These are phyloP conservation scores for Acropora tenuis DNA, from an alignment of 64 coral and sea anemone species.

Conservation along the genomic window DNA sequence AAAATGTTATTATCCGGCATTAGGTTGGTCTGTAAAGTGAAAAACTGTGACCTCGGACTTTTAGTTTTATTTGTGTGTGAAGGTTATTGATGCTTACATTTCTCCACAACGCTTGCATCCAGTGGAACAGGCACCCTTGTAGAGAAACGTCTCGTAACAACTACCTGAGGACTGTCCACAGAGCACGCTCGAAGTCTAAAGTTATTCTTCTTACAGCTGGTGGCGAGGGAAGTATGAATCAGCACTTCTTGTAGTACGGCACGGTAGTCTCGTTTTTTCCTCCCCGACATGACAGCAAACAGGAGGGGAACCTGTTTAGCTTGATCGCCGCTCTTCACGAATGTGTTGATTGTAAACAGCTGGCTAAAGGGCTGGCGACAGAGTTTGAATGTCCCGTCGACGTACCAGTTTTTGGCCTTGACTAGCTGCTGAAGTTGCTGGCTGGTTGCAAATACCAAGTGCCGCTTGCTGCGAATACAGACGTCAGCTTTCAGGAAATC, in stretches of 20 bases:
- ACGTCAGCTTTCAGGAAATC: constrained; percentile 19
- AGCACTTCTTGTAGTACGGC: neutral
- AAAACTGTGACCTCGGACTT: too few relatives aligned
- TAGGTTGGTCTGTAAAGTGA: too few relatives aligned
- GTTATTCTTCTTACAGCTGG: constrained; percentile 20
- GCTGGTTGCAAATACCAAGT: constrained; percentile 16
- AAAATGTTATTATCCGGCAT: too few relatives aligned
- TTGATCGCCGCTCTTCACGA: neutral
- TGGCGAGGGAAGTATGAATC: neutral
- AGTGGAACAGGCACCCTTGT: constrained; percentile 15
- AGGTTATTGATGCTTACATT: too few relatives aligned
- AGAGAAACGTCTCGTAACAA: neutral
- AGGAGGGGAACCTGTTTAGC: neutral
- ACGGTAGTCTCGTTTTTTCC: neutral
- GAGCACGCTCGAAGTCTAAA: neutral
- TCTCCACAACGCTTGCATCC: too few relatives aligned
- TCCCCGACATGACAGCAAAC: neutral
- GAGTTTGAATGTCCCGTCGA: neutral
- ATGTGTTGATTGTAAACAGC: constrained; percentile 8
- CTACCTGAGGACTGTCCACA: constrained; percentile 5
- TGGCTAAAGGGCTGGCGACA: neutral
- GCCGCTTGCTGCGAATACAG: neutral
- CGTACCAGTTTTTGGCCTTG: constrained; percentile 21
- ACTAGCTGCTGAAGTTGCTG: neutral
- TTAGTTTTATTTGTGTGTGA: too few relatives aligned